Percentiles rank a stretch among this genome's conserved stretches.
Evolutionary conservation across 2,113 vertebrate genomes (phyloP).

Genomic region (Motacilla tschutschensis): DNA sequence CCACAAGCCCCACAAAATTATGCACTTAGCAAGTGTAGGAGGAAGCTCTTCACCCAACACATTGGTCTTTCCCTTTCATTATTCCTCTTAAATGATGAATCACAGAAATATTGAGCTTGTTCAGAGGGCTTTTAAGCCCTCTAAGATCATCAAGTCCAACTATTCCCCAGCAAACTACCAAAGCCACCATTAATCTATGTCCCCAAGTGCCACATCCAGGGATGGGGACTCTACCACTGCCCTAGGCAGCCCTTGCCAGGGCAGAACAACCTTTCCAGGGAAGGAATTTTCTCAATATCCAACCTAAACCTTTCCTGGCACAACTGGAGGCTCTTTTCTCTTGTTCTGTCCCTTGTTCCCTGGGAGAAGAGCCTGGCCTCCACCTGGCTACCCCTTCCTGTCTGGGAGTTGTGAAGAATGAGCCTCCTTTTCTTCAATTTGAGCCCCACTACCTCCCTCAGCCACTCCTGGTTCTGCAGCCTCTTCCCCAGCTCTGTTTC

Average conservation of each 20-base stretch:
- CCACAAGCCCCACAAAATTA: not conserved
- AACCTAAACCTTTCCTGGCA: not conserved
- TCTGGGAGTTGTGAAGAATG: not conserved
- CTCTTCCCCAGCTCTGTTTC: not conserved
- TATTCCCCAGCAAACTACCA: not conserved
- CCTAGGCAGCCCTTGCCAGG: not conserved
- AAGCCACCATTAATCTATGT: not conserved
- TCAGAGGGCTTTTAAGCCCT: not conserved
- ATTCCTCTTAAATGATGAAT: not conserved
- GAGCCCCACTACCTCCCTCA: not conserved
- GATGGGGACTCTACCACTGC: not conserved
- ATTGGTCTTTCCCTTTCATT: not conserved
- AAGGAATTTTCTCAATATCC: not conserved
- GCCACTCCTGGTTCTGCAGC: not conserved
- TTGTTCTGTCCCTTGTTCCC: not conserved
- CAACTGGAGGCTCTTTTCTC: not conserved
- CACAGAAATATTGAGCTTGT: not conserved
- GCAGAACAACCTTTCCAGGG: not conserved
- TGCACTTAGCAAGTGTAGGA: not conserved
- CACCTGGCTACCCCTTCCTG: not conserved
- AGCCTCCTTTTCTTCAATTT: not conserved
- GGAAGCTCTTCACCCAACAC: not conserved
- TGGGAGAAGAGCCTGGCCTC: not conserved
- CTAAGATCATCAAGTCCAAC: not conserved
- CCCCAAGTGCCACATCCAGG: not conserved